A percentile compares a stretch with the other conserved stretches of the same genome.
Evolutionary conservation across 23 tunicate species (phyloP).

Genomic region (Ciona savignyi): DNA sequence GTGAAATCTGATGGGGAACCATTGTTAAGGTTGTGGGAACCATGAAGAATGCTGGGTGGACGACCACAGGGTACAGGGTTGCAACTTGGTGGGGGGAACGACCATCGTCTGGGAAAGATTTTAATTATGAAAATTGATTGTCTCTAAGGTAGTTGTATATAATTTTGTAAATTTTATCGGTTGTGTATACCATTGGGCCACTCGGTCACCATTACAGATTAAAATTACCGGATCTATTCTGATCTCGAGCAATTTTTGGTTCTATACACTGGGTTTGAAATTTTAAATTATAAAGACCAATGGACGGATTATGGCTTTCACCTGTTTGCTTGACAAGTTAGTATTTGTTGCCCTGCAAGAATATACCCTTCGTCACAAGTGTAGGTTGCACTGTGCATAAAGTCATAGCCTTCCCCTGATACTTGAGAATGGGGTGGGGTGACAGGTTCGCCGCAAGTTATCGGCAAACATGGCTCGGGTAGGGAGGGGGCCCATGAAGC

Average conservation of each 20-base stretch:
- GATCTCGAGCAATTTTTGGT: too few species aligned
- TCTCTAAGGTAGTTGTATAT: too few species aligned
- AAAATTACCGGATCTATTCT: too few species aligned
- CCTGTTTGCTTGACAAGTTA: constrained; percentile 31
- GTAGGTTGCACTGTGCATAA: constrained; percentile 17
- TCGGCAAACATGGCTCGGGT: constrained; percentile 34
- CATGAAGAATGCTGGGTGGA: constrained; percentile 26
- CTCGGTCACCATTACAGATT: too few species aligned
- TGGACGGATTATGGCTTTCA: too few species aligned
- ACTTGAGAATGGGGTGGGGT: constrained; percentile 1
- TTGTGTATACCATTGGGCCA: too few species aligned
- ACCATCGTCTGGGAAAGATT: background rate
- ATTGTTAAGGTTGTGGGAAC: constrained; percentile 13
- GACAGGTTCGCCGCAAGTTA: constrained; percentile 52
- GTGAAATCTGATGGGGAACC: constrained; percentile 10
- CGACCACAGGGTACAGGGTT: constrained; percentile 36
- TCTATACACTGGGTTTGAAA: too few species aligned
- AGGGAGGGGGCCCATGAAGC: constrained; percentile 17
- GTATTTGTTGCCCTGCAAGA: constrained; percentile 16
- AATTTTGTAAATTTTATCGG: too few species aligned
- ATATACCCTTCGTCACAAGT: constrained; percentile 38
- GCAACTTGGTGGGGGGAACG: constrained; percentile 14
- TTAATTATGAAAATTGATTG: too few species aligned
- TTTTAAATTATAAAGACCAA: too few species aligned
- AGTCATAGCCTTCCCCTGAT: constrained; percentile 8